Base-by-base conservation (phyloP, 2,113 vertebrate genomes). In the Melanerpes formicivorus region DNA sequence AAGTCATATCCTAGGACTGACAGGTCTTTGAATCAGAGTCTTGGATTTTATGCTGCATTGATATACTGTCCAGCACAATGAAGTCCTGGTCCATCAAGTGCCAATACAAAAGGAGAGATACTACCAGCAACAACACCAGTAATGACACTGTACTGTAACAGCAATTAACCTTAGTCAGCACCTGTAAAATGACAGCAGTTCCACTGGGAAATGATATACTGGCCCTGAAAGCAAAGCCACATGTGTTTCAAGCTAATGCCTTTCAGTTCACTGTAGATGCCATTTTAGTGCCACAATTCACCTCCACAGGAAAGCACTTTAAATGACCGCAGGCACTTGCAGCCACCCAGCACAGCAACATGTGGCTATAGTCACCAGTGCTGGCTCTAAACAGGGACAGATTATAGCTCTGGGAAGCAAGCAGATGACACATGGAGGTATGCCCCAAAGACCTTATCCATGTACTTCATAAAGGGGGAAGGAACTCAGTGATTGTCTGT, bases 81-180 rank as follows among this genome's bases (percentile, higher is more conserved):
- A 52, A 40, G 15, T 37, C 55, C 34, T 59, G 62, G 42, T 26
- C 42, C 72, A 78, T 69, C 18, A 59, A 64, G 50, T 78, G 71
- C 60, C 71, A 55, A 18, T 14, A 46, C 27, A 55, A 54, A 56
- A 73, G 37, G 4, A 63, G 27, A 85, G 81, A 81, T n/a, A 64
- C 56, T 16, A 34, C 27, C 52, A 71, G 27, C 65, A 30, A 34
- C 55, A 72, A 55, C 60, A 40, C 14, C 71, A 63, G 71, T 16
- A 81, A 81, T 2, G 48, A 40, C 44, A 12, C 30, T 18, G 64
- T 8, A 29, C 42, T 34, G 42, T 19, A 73, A 73, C 50, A 65
- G 60, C 80, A 73, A 84, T 90, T 84, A 84, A 77, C 34, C 70
- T 44, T 48, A 84, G 52, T 15, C 60, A 80, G 79, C 70, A 77